These are phyloP conservation scores for Leptinotarsa peninsularis DNA, from an alignment of 2,888 invertebrate species.

Conservation along the genomic window DNA sequence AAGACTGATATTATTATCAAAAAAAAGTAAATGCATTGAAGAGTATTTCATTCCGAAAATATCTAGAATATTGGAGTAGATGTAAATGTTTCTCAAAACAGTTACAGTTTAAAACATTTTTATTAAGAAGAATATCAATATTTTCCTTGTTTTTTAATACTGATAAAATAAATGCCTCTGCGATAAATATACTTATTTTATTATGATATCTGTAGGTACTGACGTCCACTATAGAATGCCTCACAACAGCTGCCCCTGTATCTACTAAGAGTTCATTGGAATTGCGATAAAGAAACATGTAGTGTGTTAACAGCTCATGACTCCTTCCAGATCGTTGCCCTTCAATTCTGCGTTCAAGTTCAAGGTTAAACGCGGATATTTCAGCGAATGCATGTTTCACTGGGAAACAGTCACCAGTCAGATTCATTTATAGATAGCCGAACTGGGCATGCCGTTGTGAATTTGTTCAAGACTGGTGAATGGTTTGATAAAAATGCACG, in stretches of 20 bases:
- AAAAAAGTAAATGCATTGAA: no score
- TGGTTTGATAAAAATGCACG: not conserved
- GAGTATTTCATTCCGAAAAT: no score
- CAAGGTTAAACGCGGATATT: slow-evolving; percentile 47
- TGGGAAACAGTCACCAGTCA: slow-evolving; percentile 18
- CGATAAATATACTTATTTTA: not conserved
- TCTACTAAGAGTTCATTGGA: slow-evolving; percentile 2
- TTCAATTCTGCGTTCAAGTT: slow-evolving; percentile 47
- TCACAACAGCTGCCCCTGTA: slow-evolving; percentile 12
- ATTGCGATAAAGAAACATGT: slow-evolving; percentile 15
- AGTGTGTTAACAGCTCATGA: slow-evolving; percentile 37
- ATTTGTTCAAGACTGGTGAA: not conserved
- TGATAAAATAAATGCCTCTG: not conserved
- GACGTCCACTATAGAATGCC: not conserved
- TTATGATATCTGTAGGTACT: not conserved
- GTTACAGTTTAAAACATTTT: no score
- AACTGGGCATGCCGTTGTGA: not conserved
- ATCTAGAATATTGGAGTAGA: no score
- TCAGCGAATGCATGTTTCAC: slow-evolving; percentile 21
- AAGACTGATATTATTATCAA: no score
- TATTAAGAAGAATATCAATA: no score
- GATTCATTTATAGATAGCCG: slow-evolving; percentile 15
- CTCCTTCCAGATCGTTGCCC: slow-evolving; percentile 44
- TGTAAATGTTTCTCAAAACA: no score
- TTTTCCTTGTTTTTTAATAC: no score